These are phyloP conservation scores for Saiga tatarica DNA, from an alignment of 2,113 vertebrate species.

Conservation along the genomic window DNA sequence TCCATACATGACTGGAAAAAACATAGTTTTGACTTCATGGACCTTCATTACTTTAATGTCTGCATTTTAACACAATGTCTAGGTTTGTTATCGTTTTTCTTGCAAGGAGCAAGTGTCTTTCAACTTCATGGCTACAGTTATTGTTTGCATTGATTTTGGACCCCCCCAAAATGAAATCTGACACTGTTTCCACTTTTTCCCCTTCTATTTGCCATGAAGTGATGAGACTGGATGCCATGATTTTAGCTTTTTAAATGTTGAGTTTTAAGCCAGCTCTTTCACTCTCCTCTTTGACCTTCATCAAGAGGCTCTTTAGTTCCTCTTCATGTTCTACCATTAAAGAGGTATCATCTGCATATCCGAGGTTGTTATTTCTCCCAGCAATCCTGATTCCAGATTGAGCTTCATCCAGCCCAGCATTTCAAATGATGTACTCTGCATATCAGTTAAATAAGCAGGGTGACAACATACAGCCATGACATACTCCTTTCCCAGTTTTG, in stretches of 20 bases:
- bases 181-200: neutral
- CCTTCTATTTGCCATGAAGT: neutral
- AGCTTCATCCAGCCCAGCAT: neutral
- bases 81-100: neutral
- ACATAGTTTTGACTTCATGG: neutral
- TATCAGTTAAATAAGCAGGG: neutral
- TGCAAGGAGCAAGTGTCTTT: neutral
- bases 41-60: too few species aligned
- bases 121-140: neutral
- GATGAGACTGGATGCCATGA: neutral
- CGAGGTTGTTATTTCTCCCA: neutral
- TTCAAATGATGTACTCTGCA: neutral
- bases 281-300: neutral
- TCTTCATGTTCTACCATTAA: neutral
- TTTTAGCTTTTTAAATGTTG: neutral
- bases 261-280: neutral
- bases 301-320: neutral
- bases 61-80: neutral
- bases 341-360: neutral
- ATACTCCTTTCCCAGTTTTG: neutral
- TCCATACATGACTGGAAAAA: neutral
- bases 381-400: neutral
- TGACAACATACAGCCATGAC: neutral
- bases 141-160: neutral
- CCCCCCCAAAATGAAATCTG: neutral